Base-by-base conservation (phyloP, 1,140 invertebrate species). In the Hydropsyche tenuis region DNA sequence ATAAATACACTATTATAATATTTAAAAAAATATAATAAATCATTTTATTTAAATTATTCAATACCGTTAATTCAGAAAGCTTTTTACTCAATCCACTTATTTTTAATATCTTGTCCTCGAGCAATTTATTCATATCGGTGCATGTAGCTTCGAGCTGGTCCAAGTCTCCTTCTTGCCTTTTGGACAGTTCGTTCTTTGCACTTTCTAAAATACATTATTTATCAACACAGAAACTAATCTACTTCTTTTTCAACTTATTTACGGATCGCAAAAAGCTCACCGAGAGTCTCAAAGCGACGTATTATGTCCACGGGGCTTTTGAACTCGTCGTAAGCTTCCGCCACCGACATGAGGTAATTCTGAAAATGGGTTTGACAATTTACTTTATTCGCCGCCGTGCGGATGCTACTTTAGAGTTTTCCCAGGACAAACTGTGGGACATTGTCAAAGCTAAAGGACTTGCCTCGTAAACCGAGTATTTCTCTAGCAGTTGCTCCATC, bases 211-310 rank as follows among this genome's bases (percentile, higher is more conserved):
- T 48, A 64, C 1, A 16, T 7, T 20, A 56, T 60, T 69, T 12
- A 6, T 5, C 27, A 16, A 23, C 14, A 43, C 64, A 66, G 3
- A 46, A 14, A n/a, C 12, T 4, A 66, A 16, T 51, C 9, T 3
- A 51, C 22, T 69, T n/a, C 51, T 5, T 69, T 65, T 72, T n/a
- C n/a, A 42, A 16, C 9, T 16, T 66, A 30, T 72, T 18, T 53
- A 64, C 30, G 3, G 30, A 4, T 37, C 30, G 9, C 30, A 37
- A 4, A 37, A 37, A 9, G 30, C 30, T 37, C 5, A 85, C 84
- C 82, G 27, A 89, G 80, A 12, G 85, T 86, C 79, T 89, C 87
- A 69, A 87, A 89, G 65, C 86, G 82, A 78, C 88, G 88, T 22
- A 89, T 83, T 16, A 89, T 87, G 51, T 87, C 87, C 7, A 83